phyloP scores from a whole-genome alignment of 2,888 invertebrate species.

The Diloba caeruleocephala region DNA sequence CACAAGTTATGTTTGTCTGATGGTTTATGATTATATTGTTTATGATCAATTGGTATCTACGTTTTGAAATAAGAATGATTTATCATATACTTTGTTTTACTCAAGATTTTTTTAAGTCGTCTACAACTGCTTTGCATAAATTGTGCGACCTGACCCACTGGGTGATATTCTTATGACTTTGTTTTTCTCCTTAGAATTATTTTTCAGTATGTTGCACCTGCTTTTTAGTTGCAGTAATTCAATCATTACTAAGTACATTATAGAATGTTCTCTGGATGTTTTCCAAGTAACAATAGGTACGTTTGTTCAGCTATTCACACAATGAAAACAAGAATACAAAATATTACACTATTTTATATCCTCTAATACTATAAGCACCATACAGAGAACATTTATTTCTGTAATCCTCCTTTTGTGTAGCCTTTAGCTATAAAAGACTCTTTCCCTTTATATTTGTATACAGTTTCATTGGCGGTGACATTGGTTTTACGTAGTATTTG shows the following conservation, averaged over 20 bases:
- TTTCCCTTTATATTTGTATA: too few relatives aligned
- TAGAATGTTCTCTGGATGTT: constrained; percentile 43
- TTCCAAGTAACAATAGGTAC: constrained; percentile 41
- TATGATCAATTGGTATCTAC: too few relatives aligned
- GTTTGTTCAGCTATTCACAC: constrained; percentile 19
- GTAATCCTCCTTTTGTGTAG: constrained; percentile 25
- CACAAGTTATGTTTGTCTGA: too few relatives aligned
- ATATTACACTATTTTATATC: constrained; percentile 25
- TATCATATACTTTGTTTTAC: too few relatives aligned
- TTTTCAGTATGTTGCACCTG: constrained; percentile 34
- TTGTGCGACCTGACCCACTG: neutral
- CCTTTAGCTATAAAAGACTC: too few relatives aligned
- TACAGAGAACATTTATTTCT: constrained; percentile 6
- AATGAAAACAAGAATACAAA: constrained; percentile 21
- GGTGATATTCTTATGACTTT: constrained; percentile 8
- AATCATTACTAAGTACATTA: constrained; percentile 31
- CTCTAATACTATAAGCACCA: constrained; percentile 5
- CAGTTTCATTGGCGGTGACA: too few relatives aligned
- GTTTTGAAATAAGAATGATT: too few relatives aligned
- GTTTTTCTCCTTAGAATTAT: constrained; percentile 19
- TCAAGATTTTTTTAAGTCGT: too few relatives aligned
- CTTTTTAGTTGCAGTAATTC: constrained; percentile 19
- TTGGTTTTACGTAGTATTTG: too few relatives aligned
- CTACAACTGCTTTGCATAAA: too few relatives aligned
- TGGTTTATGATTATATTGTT: too few relatives aligned